Conservation (phyloP, 2,888 invertebrate genomes). For the Chymomyza procnemis region DNA sequence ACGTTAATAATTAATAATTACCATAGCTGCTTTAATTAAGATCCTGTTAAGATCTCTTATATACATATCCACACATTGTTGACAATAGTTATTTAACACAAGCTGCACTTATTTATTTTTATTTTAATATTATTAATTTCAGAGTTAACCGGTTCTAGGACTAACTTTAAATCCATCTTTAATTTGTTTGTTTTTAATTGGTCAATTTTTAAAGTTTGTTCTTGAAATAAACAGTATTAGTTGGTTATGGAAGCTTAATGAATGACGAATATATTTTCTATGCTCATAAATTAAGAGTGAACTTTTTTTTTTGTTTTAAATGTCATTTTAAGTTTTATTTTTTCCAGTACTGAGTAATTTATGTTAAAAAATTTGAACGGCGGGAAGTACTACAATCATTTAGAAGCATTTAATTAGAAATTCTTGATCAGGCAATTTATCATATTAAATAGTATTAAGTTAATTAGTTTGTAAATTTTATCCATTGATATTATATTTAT, state of each 20-base stretch:
- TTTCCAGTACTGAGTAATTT: conserved; percentile 17
- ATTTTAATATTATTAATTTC: conserved; percentile 22
- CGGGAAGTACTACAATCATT: conserved; percentile 72
- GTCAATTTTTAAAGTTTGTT: not conserved
- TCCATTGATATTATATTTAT: conserved; percentile 7
- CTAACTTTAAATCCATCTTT: not conserved
- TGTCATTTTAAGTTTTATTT: conserved; percentile 34
- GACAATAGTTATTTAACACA: conserved; percentile 23
- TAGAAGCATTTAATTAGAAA: conserved; percentile 48
- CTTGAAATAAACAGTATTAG: not conserved
- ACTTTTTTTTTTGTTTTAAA: conserved; percentile 18
- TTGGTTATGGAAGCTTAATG: conserved; percentile 52
- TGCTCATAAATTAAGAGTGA: conserved; percentile 40
- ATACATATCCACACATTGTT: conserved; percentile 22
- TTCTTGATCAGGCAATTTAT: conserved; percentile 6
- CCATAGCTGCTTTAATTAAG: not conserved
- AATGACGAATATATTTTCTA: conserved; percentile 42
- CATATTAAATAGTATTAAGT: conserved; percentile 20
- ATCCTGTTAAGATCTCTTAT: conserved; percentile 8
- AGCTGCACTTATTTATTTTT: conserved; percentile 19
- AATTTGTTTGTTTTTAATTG: not conserved
- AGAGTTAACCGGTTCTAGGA: not conserved
- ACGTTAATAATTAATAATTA: no score
- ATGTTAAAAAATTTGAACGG: conserved; percentile 67
- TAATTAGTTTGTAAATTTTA: conserved; percentile 14